Evolutionary conservation across 2,888 invertebrate genomes (phyloP), one percentile per base, ranked within the genome.

Genomic region (Hyppa rectilinea): DNA sequence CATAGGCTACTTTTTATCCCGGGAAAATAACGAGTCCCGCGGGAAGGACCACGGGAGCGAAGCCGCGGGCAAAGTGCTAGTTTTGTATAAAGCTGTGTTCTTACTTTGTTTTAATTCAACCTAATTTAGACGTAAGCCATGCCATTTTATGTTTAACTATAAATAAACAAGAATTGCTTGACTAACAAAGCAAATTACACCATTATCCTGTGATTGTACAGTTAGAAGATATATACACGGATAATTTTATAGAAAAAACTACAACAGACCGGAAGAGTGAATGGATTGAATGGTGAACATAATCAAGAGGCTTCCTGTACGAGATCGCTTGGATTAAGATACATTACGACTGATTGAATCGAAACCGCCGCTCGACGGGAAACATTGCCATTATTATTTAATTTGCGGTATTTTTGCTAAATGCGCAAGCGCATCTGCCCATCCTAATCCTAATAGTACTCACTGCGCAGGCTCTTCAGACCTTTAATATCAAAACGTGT

Each of bases 271-370:
- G 84, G 84, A 82, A 75, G 76, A 71, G 47, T 56, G 71, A 73
- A 70, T 59, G 68, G 53, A 68, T 70, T 82, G 78, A 76, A 80
- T 84, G 75, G 78, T 83, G 80, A 67, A 73, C 70, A 73, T 84
- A 84, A 84, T 84, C 69, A 73, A 56, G 55, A 55, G 17, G 74
- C 65, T 78, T 84, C 83, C 82, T 75, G 78, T 69, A 66, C 47
- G 49, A 71, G 58, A 84, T 78, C 67, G 68, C 63, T 68, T 65
- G 65, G 72, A 75, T 82, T 78, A 78, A 78, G 75, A 61, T 61
- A 53, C 71, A 77, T 73, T 77, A 80, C 77, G 58, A 75, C 45
- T 72, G 67, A 80, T 75, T 75, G 74, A 61, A 62, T 73, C 70
- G 67, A 71, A 80, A 66, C 65, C 53, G 63, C 53, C 49, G 12